phyloP scores from a whole-genome alignment of 2,113 vertebrate species.

The Daphoenositta chrysoptera region DNA sequence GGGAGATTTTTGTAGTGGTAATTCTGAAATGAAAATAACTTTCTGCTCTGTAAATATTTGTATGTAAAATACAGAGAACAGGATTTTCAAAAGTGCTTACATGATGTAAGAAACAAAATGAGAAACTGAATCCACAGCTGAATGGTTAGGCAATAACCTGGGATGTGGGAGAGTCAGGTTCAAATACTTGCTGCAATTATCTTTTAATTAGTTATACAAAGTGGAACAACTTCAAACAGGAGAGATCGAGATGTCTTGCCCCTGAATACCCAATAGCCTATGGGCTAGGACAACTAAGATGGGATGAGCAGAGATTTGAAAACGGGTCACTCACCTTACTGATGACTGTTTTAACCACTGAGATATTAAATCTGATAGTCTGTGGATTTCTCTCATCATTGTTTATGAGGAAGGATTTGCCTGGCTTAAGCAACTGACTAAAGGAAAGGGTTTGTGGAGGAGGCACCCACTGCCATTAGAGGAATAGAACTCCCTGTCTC shows the following conservation, averaged over 20 bases:
- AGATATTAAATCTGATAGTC: conserved; percentile 60
- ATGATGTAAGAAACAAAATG: conserved; percentile 20
- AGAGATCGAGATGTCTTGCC: conserved; percentile 32
- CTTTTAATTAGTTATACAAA: conserved; percentile 68
- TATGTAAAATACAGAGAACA: neutral
- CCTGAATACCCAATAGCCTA: conserved; percentile 34
- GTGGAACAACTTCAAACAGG: conserved; percentile 63
- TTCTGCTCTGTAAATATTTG: neutral
- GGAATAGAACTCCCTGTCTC: neutral
- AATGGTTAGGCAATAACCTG: conserved; percentile 46
- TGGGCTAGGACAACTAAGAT: conserved; percentile 43
- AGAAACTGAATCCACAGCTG: conserved; percentile 1
- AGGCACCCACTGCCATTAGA: neutral
- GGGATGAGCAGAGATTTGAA: conserved; percentile 36
- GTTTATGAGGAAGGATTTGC: conserved; percentile 34
- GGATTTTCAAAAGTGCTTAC: conserved; percentile 3
- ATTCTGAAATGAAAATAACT: neutral
- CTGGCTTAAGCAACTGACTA: conserved; percentile 15
- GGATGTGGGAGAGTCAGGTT: conserved; percentile 55
- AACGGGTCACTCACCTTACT: conserved; percentile 41
- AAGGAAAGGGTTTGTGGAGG: neutral
- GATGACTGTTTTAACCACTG: conserved; percentile 57
- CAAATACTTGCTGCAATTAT: conserved; percentile 53
- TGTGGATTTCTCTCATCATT: conserved; percentile 15
- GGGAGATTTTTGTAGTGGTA: neutral